Evolutionary conservation across 2,113 vertebrate species (phyloP).

Genomic region (Cyanocitta stelleri): DNA sequence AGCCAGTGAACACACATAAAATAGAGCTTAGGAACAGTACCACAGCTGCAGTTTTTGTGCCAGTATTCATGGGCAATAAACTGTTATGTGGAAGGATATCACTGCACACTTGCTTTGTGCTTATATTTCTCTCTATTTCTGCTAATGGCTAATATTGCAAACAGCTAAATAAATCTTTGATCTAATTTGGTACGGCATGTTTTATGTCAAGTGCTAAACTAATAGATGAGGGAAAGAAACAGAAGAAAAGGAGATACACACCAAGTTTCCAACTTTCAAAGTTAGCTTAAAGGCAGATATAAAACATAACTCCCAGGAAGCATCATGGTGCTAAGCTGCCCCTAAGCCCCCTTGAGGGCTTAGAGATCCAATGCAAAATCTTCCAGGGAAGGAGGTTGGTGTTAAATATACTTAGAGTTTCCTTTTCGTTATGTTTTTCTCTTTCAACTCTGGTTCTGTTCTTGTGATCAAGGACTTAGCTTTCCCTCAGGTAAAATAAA

Average conservation of each 20-base stretch:
- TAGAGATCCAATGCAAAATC: not conserved
- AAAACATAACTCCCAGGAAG: not conserved
- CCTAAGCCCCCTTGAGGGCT: not conserved
- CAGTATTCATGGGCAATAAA: not conserved
- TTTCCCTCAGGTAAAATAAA: not conserved
- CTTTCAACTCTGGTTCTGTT: not conserved
- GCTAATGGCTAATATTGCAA: not conserved
- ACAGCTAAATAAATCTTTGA: not conserved
- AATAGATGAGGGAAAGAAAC: not conserved
- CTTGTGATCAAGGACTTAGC: not conserved
- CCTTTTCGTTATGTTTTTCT: not conserved
- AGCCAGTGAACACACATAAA: not conserved
- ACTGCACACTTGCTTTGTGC: not conserved
- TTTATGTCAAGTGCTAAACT: not conserved
- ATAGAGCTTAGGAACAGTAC: not conserved
- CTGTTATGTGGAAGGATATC: not conserved
- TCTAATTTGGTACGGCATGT: not conserved
- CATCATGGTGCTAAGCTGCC: rapidly evolving
- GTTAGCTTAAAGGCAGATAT: not conserved
- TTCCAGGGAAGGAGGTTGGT: not conserved
- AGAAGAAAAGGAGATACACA: not conserved
- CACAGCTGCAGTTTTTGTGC: not conserved
- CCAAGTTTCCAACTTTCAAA: not conserved
- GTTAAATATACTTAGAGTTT: not conserved
- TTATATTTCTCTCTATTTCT: not conserved